A percentile compares a stretch with the other conserved stretches of the same genome.
phyloP scores from a whole-genome alignment of 92 coral and sea anemone genomes.

The Micromussa lordhowensis region DNA sequence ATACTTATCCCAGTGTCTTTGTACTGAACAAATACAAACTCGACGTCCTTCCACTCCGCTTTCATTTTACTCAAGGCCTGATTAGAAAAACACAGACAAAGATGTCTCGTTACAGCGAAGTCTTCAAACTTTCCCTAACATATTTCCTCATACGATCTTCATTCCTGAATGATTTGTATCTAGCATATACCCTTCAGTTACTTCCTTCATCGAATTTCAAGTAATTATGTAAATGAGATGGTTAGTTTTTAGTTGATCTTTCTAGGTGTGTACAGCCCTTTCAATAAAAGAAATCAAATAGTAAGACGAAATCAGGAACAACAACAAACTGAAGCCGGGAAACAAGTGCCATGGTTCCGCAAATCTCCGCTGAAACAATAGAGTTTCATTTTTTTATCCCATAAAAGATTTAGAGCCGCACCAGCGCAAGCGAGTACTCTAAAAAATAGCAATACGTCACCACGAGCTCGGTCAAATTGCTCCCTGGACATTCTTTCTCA shows the following conservation, averaged over 20 bases:
- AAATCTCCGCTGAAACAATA: too few relatives aligned
- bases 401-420: too few relatives aligned
- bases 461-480: too few relatives aligned
- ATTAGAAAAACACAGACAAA: not conserved
- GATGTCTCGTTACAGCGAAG: not conserved
- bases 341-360: too few relatives aligned
- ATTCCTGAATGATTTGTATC: not conserved
- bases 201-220: not conserved
- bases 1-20: constrained; percentile 95
- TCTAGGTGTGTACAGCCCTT: not conserved
- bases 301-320: too few relatives aligned
- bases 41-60: constrained; percentile 87
- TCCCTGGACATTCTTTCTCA: not conserved
- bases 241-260: not conserved
- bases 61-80: constrained; percentile 93
- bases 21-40: constrained; percentile 91
- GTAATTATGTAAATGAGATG: not conserved
- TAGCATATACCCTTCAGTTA: not conserved
- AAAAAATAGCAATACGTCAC: too few relatives aligned
- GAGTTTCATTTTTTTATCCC: too few relatives aligned
- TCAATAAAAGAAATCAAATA: not conserved
- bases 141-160: not conserved
- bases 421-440: too few relatives aligned
- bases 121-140: not conserved
- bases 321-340: too few relatives aligned